Evolutionary conservation across 1,140 invertebrate genomes (phyloP).

Genomic region (Ceratosolen solmsi): DNA sequence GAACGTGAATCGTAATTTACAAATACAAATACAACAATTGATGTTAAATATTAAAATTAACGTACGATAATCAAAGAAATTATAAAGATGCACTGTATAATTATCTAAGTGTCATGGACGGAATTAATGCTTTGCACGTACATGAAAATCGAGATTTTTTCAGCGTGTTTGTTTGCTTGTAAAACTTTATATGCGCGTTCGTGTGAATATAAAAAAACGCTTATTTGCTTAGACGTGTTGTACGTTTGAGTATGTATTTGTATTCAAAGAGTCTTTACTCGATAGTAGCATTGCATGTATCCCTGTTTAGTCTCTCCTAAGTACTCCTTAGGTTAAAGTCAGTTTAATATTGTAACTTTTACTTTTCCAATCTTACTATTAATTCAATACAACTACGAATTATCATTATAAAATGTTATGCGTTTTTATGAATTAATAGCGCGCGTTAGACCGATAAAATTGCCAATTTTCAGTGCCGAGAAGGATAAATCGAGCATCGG

Average conservation of each 20-base stretch:
- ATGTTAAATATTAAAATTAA: neutral
- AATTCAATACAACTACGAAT: too few species aligned
- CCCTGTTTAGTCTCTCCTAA: neutral
- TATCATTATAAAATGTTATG: too few species aligned
- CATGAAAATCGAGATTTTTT: neutral
- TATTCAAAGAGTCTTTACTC: neutral
- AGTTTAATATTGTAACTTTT: neutral
- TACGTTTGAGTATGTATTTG: neutral
- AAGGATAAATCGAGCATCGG: too few species aligned
- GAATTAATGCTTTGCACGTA: neutral
- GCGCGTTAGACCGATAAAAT: too few species aligned
- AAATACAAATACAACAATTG: too few species aligned
- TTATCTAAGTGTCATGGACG: neutral
- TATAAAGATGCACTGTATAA: neutral
- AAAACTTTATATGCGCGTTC: neutral
- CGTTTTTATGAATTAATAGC: too few species aligned
- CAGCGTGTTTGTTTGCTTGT: neutral
- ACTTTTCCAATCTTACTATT: too few species aligned
- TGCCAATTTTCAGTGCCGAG: too few species aligned
- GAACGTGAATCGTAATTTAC: too few species aligned
- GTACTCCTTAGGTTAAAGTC: neutral
- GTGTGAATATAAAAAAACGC: neutral
- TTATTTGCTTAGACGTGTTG: neutral
- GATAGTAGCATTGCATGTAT: neutral
- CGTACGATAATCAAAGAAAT: neutral